Evolutionary conservation across 2,888 invertebrate species (phyloP).

Genomic region (Encarsia formosa): DNA sequence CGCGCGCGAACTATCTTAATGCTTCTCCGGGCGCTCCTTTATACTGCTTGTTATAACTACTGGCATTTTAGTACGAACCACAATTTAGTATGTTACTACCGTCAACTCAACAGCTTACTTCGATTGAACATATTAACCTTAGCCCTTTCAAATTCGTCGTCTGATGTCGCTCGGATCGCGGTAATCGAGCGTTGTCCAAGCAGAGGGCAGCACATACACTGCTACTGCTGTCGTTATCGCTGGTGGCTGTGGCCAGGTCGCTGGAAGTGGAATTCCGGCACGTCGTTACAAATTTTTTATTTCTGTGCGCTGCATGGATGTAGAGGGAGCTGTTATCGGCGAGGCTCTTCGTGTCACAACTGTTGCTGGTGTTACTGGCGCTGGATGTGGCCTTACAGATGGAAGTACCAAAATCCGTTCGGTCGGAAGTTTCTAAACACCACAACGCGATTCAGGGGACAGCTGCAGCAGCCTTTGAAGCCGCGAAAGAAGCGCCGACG

Average conservation of each 20-base stretch:
- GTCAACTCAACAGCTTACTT: neutral
- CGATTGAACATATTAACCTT: neutral
- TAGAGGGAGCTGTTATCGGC: constrained; percentile 1
- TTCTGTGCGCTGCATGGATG: neutral
- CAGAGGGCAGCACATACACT: constrained; percentile 15
- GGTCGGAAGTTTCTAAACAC: neutral
- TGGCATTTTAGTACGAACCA: neutral
- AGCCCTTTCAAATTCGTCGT: neutral
- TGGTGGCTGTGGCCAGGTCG: constrained; percentile 25
- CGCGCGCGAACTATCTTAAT: constrained; percentile 1
- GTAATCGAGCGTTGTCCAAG: constrained; percentile 26
- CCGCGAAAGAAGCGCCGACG: constrained; percentile 21
- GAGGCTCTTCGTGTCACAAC: constrained; percentile 4
- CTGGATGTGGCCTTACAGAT: constrained; percentile 26
- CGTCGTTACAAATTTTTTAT: constrained; percentile 28
- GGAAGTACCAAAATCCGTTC: too few relatives aligned
- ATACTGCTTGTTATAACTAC: too few relatives aligned
- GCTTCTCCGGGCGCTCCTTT: neutral
- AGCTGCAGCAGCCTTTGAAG: constrained; percentile 3
- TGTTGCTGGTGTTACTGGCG: constrained; percentile 21
- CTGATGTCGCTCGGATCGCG: constrained; percentile 15
- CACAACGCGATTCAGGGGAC: neutral
- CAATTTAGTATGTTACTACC: neutral
- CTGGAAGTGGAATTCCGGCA: constrained; percentile 31
- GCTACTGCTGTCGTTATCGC: constrained; percentile 8